Evolutionary conservation across 2,797 vertebrate genomes (phyloP).

Genomic region (Notamacropus eugenii): DNA sequence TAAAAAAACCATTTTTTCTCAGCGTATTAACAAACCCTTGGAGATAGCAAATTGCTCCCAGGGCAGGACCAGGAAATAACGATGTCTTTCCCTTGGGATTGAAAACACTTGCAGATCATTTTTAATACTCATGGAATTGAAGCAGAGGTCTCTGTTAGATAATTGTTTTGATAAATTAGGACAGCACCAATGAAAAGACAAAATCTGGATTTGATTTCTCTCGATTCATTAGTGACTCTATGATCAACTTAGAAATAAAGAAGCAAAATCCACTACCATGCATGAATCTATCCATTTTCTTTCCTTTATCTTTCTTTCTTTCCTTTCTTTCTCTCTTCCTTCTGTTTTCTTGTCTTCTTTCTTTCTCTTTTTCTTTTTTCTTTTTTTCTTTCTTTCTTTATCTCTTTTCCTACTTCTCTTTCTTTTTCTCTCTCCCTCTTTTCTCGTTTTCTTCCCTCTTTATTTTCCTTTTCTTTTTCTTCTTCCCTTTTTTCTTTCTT

Average conservation of each 20-base stretch:
- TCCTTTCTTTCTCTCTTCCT: background rate
- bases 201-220: background rate
- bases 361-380: background rate
- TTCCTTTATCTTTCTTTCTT: background rate
- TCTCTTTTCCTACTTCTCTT: background rate
- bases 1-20: background rate
- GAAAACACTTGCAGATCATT: background rate
- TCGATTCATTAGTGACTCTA: background rate
- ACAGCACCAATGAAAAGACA: background rate
- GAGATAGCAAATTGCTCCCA: background rate
- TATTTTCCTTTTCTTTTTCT: background rate
- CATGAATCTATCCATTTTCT: background rate
- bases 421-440: background rate
- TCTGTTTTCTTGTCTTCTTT: background rate
- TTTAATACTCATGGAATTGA: background rate
- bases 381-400: background rate
- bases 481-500: background rate
- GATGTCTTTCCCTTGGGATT: background rate
- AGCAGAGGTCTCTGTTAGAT: background rate
- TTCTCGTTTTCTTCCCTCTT: background rate
- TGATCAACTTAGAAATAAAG: conserved; percentile 4
- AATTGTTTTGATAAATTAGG: background rate
- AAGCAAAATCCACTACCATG: background rate
- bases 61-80: background rate
- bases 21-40: background rate